These are phyloP conservation scores for Antechinus flavipes DNA, from an alignment of 2,113 vertebrate species.

Conservation along the genomic window DNA sequence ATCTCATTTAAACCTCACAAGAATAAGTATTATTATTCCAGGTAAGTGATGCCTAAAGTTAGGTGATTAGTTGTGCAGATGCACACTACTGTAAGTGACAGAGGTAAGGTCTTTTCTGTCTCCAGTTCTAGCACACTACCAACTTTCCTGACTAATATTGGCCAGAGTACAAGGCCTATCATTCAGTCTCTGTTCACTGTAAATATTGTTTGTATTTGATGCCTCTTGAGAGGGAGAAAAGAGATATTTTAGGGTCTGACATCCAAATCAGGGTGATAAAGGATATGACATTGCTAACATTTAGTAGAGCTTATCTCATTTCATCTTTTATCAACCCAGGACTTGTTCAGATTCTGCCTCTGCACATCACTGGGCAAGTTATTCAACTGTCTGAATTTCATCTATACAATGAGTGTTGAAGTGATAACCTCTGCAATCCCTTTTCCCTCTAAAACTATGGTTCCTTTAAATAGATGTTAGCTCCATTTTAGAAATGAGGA, in stretches of 20 bases:
- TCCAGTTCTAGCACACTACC: not conserved
- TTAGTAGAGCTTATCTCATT: not conserved
- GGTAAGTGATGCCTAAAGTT: not conserved
- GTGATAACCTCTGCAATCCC: not conserved
- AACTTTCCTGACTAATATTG: not conserved
- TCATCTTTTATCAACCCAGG: not conserved
- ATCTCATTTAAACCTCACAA: not conserved
- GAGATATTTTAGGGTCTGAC: not conserved
- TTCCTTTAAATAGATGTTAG: not conserved
- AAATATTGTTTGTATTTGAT: not conserved
- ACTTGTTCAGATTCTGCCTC: not conserved
- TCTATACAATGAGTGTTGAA: not conserved
- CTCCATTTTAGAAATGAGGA: not conserved
- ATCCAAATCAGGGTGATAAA: not conserved
- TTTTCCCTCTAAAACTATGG: not conserved
- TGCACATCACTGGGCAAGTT: not conserved
- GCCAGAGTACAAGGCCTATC: not conserved
- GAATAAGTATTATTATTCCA: not conserved
- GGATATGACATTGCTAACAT: not conserved
- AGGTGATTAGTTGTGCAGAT: too few relatives aligned
- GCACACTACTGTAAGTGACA: not conserved
- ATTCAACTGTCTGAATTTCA: not conserved
- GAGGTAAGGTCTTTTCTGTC: not conserved
- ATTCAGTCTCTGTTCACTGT: not conserved
- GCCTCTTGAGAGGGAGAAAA: not conserved